These are phyloP conservation scores for Cantharis rustica DNA, from an alignment of 2,888 invertebrate genomes.

Conservation along the genomic window DNA sequence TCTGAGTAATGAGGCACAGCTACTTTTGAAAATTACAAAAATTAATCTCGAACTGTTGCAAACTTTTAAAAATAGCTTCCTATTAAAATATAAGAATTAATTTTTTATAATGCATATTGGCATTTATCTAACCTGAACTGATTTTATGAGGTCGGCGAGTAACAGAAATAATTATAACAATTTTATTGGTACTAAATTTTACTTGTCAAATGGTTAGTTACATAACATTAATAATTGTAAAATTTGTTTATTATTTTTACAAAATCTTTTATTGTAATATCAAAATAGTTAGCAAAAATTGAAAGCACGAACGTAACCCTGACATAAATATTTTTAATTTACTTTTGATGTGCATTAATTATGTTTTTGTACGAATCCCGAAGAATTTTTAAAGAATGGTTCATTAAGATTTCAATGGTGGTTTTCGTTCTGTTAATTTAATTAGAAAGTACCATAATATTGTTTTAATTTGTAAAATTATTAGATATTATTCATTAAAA, in stretches of 20 bases:
- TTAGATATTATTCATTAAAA: background rate
- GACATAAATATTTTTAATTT: conserved; percentile 9
- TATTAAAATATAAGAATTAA: background rate
- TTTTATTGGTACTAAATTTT: background rate
- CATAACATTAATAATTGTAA: background rate
- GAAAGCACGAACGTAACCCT: conserved; percentile 4
- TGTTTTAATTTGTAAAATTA: background rate
- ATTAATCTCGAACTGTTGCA: background rate
- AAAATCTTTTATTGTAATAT: background rate
- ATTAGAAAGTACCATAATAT: background rate
- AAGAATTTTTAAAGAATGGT: background rate
- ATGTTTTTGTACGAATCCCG: background rate
- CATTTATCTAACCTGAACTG: background rate
- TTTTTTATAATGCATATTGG: background rate
- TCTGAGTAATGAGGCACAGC: background rate
- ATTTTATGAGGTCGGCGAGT: background rate
- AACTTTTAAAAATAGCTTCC: background rate
- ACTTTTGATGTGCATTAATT: background rate
- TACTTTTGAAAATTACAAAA: background rate
- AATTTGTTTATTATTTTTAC: background rate
- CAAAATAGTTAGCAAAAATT: conserved; percentile 1
- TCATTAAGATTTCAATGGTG: background rate
- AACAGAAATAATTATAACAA: background rate
- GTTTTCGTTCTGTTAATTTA: background rate
- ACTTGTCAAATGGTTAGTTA: background rate